These are phyloP conservation scores for Eleutherodactylus coqui DNA, from an alignment of 2,797 vertebrate genomes.

Conservation along the genomic window DNA sequence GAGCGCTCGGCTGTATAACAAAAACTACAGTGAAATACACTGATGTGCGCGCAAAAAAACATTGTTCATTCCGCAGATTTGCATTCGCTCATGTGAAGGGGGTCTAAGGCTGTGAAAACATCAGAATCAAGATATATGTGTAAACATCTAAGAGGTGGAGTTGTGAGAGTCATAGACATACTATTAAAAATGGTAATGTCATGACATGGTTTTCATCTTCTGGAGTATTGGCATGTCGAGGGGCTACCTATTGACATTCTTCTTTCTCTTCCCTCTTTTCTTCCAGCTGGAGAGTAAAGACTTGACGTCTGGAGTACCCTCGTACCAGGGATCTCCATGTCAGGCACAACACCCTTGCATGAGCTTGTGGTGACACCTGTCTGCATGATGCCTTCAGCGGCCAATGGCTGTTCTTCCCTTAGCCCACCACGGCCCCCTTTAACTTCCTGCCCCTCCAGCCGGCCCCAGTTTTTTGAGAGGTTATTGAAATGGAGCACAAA, in stretches of 20 bases:
- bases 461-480: conserved; percentile 47
- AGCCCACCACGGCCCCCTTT: conserved; percentile 57
- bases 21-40: too few species aligned
- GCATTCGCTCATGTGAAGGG: too few species aligned
- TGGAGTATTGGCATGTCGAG: not conserved
- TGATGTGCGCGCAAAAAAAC: too few species aligned
- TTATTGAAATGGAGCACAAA: conserved; percentile 34
- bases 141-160: too few species aligned
- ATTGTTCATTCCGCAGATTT: too few species aligned
- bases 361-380: conserved; percentile 65
- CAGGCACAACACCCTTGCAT: conserved; percentile 64
- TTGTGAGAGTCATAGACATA: too few species aligned
- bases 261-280: not conserved
- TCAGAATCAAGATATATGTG: too few species aligned
- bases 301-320: conserved; percentile 60
- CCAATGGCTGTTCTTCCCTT: conserved; percentile 63
- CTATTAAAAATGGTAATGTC: too few species aligned
- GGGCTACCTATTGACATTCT: not conserved
- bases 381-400: conserved; percentile 62
- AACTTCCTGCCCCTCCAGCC: conserved; percentile 37
- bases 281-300: conserved; percentile 53
- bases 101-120: too few species aligned
- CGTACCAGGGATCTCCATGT: conserved; percentile 57
- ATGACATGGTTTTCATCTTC: too few species aligned
- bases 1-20: too few species aligned